Conservation (phyloP, 2,888 invertebrate genomes). For the Odontocerum albicorne region DNA sequence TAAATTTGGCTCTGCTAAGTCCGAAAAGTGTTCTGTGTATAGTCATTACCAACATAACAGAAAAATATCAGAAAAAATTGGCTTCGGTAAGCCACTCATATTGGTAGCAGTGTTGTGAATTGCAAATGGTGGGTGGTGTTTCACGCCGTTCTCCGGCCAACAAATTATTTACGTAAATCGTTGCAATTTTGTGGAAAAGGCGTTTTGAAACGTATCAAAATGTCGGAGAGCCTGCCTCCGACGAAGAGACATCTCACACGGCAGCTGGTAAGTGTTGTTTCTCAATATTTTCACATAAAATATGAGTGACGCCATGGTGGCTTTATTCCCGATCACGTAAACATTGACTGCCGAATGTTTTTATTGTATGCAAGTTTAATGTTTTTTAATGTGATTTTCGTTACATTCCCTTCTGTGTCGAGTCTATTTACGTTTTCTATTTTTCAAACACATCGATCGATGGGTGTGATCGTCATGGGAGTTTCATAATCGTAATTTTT, state of each 20-base stretch:
- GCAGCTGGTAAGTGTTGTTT: conserved; percentile 61
- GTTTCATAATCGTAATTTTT: conserved; percentile 46
- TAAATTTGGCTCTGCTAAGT: no score
- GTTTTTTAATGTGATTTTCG: conserved; percentile 12
- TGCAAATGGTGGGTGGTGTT: conserved; percentile 62
- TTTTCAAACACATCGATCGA: not conserved
- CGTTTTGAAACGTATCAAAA: conserved; percentile 46
- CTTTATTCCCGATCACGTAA: conserved; percentile 67
- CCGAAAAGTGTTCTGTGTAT: no score
- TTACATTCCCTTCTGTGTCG: conserved; percentile 3
- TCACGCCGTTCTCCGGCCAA: conserved; percentile 60
- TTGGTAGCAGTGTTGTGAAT: conserved; percentile 52
- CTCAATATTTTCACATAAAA: conserved; percentile 16
- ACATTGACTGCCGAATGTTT: conserved; percentile 42
- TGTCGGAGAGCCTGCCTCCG: conserved; percentile 62
- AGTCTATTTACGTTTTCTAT: conserved; percentile 2
- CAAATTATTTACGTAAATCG: conserved; percentile 63
- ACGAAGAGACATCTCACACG: conserved; percentile 62
- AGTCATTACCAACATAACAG: conserved; percentile 47
- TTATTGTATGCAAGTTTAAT: conserved; percentile 23
- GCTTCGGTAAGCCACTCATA: conserved; percentile 40
- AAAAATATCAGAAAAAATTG: conserved; percentile 33
- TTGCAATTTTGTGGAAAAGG: conserved; percentile 49
- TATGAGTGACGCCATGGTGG: conserved; percentile 65
- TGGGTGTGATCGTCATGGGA: conserved; percentile 9